Evolutionary conservation across 2,797 vertebrate genomes (phyloP), one percentile per base, ranked within the genome.

Genomic region (Tapera naevia): DNA sequence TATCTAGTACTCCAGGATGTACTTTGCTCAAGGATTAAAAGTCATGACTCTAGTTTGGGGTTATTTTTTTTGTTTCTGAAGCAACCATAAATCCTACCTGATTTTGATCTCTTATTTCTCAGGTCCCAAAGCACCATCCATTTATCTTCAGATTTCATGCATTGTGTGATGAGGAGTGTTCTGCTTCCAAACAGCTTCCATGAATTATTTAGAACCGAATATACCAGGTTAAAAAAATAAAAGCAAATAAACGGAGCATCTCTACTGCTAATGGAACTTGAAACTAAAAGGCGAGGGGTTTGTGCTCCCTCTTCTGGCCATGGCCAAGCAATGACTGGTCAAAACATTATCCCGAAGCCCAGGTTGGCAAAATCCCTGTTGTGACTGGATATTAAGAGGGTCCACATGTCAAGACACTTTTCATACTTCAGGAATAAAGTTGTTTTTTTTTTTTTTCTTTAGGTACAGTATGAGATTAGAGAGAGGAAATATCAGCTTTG

Each of bases 161-260:
- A 62, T 56, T 92, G 45, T 83, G 62, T 81, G 88, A 70, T 76
- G 18, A 88, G 28, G 70, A 91, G 17, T 85, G 67, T 82, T 88
- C 86, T 80, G 81, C 79, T 93, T 94, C 76, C 70, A 86, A 74
- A 75, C 18, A 65, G 73, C 66, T 88, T 80, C 92, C 56, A 73
- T 97, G 89, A 94, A 96, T 93, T 93, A 70, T 90, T 92, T 92
- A 86, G 51, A 89, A 60, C n/a, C 1, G 27, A 91, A 86, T 57
- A 67, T 84, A 51, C 30, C 35, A n/a, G 15, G 45, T 66, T 82
- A 58, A 88, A 78, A 78, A 70, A 21, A 24, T 13, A 37, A 54
- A 78, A 80, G 46, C 41, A 78, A 82, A 71, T 61, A 60, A 94
- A 51, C 9, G 32, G 30, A 74, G 21, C 54, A 35, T 35, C 45